A percentile compares a stretch with the other conserved stretches of the same genome.
phyloP scores from a whole-genome alignment of 2,888 invertebrate species.

The Drosophila buzzatii region DNA sequence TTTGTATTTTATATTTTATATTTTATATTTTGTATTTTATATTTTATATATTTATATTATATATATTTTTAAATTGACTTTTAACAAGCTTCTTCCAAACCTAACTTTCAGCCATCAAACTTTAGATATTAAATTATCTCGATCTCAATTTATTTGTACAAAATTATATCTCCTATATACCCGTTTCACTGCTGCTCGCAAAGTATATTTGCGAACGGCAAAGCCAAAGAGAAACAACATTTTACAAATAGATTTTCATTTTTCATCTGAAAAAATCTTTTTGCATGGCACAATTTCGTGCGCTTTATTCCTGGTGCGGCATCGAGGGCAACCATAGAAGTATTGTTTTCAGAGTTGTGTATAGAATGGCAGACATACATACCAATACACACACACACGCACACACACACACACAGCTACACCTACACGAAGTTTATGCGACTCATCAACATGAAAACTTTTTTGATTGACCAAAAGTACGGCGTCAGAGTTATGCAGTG shows the following conservation, averaged over 20 bases:
- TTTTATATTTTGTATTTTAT: no score
- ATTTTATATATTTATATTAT: no score
- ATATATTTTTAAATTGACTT: neutral
- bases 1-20: no score
- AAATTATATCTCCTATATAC: constrained; percentile 3
- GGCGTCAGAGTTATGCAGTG: constrained; percentile 57
- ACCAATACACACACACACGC: no score
- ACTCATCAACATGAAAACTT: constrained; percentile 61
- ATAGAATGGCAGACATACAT: constrained; percentile 2
- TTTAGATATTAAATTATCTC: neutral
- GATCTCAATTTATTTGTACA: neutral
- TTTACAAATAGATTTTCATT: constrained; percentile 57
- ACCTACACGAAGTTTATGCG: constrained; percentile 21
- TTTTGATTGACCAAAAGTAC: constrained; percentile 62
- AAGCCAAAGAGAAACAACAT: constrained; percentile 14
- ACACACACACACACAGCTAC: neutral
- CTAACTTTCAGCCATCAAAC: neutral
- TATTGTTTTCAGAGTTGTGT: constrained; percentile 26
- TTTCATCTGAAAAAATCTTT: constrained; percentile 61
- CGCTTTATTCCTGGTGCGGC: constrained; percentile 55
- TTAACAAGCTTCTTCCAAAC: neutral
- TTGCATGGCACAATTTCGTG: constrained; percentile 60
- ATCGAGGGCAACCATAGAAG: constrained; percentile 22
- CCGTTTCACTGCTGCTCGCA: neutral
- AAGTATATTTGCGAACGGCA: constrained; percentile 7